Percentiles rank a stretch among this genome's conserved stretches.
phyloP scores from a whole-genome alignment of 1,140 invertebrate genomes.

The Stegodyphus mimosarum region DNA sequence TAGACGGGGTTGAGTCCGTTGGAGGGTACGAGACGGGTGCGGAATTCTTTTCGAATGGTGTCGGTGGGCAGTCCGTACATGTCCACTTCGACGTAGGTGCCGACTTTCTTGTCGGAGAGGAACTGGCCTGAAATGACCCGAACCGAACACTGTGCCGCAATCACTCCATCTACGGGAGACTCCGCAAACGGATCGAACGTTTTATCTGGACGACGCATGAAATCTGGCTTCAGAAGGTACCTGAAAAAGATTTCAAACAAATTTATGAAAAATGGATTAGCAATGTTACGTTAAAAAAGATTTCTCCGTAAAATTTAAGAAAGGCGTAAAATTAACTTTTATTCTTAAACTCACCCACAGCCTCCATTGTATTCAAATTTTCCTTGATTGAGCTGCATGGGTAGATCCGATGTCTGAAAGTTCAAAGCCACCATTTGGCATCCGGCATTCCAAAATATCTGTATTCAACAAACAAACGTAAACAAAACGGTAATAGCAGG shows the following conservation, averaged over 20 bases:
- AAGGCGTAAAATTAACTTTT: too few relatives aligned
- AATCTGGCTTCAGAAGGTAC: constrained; percentile 98
- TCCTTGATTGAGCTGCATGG: constrained; percentile 99
- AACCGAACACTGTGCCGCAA: constrained; percentile 97
- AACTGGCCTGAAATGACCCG: constrained; percentile 99
- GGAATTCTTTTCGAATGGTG: constrained; percentile 98
- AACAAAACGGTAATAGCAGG: neutral
- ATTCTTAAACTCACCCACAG: constrained; percentile 73
- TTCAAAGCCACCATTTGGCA: constrained; percentile 99
- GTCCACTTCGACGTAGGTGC: constrained; percentile 99
- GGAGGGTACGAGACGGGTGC: constrained; percentile 92
- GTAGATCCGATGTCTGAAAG: constrained; percentile 98
- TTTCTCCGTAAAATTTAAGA: too few relatives aligned
- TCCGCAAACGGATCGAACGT: constrained; percentile 99
- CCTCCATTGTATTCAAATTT: constrained; percentile 98
- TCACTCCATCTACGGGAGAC: constrained; percentile 98
- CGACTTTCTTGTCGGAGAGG: constrained; percentile 97
- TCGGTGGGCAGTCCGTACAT: constrained; percentile 99
- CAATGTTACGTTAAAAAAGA: neutral
- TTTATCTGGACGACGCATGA: constrained; percentile 95
- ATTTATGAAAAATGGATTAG: neutral
- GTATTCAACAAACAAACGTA: constrained; percentile 18
- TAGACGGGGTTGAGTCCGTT: constrained; percentile 98
- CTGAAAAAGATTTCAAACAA: constrained; percentile 75
- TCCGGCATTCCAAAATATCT: constrained; percentile 83